Base-by-base conservation (phyloP, 2,888 invertebrate genomes). In the Mythimna ferrago region DNA sequence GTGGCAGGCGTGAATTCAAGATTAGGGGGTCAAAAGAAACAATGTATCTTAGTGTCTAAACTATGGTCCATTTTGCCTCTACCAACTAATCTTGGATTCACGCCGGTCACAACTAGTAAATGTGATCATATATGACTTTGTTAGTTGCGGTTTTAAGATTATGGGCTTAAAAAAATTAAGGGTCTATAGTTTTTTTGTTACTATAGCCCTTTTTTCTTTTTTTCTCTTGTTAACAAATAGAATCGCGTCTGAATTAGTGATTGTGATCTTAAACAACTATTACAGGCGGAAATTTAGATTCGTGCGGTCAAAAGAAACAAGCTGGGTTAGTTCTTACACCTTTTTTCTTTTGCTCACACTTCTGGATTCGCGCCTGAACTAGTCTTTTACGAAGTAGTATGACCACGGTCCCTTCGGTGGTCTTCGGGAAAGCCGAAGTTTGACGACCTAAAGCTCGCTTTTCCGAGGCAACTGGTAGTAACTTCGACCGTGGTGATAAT, bases 1-100 rank as follows among this genome's bases (percentile, higher is more conserved):
- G 2, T 2, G 70, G 54, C 19, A 21, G 70, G 70, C 70, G 54
- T 41, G 32, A 32, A 14, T 70, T 35, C n/a, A 56, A 35, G n/a
- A 70, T n/a, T n/a, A n/a, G 2, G 16, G 6, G 54, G 32, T 2
- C 21, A 21, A 21, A 16, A 1, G 21, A 26, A 26, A 21, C 44
- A 38, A 26, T 1, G 21, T 21, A 38, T 6, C 2, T 1, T 71
- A 44, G 35, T 7, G 2, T 5, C 11, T 1, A 56, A 35, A 5
- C 44, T 44, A 5, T 5, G 21, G 7, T 19, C 5, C 19, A 21
- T 41, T 41, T 41, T 51, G n/a, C n/a, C 35, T 38, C 21, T 61
- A 6, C 14, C 9, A 6, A 2, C 5, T 6, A 32, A 0, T 35
- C 14, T 58, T 76, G 10, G 0, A 41, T 66, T 21, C 32, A 14